phyloP scores from a whole-genome alignment of 2,113 vertebrate species.

The Hippocampus zosterae region DNA sequence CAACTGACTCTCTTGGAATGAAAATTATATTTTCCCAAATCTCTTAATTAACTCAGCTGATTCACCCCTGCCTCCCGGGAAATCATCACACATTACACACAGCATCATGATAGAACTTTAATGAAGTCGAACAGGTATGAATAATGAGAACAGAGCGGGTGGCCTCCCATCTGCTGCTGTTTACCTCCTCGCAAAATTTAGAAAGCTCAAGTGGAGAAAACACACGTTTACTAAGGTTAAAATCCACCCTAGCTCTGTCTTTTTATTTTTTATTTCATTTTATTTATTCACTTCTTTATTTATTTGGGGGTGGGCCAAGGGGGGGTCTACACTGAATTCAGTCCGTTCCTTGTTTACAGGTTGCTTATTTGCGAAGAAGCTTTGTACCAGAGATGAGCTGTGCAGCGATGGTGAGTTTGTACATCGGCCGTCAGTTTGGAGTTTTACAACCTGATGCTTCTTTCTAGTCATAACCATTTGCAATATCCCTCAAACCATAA shows the following conservation, averaged over 20 bases:
- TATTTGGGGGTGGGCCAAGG: too few relatives aligned
- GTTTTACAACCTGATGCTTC: neutral
- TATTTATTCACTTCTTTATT: neutral
- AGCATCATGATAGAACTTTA: constrained; percentile 11
- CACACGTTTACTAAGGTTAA: neutral
- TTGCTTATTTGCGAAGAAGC: constrained; percentile 66
- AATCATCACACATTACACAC: neutral
- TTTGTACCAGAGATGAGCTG: constrained; percentile 56
- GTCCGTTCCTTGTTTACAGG: constrained; percentile 37
- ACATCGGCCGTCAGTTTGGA: neutral
- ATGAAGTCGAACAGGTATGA: constrained; percentile 26
- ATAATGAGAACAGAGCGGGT: constrained; percentile 3
- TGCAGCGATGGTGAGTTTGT: constrained; percentile 61
- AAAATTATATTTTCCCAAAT: neutral
- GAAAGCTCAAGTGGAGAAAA: constrained; percentile 35
- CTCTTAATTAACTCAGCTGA: too few relatives aligned
- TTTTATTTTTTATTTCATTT: neutral
- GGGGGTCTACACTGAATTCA: too few relatives aligned
- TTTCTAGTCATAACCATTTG: neutral
- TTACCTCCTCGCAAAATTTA: constrained; percentile 22
- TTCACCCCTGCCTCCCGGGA: neutral
- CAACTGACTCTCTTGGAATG: neutral
- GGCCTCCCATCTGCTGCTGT: constrained; percentile 25
- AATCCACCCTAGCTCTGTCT: neutral
- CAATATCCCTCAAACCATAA: neutral